Base-by-base conservation (phyloP, 1,140 invertebrate species). In the Gryon sp. region DNA sequence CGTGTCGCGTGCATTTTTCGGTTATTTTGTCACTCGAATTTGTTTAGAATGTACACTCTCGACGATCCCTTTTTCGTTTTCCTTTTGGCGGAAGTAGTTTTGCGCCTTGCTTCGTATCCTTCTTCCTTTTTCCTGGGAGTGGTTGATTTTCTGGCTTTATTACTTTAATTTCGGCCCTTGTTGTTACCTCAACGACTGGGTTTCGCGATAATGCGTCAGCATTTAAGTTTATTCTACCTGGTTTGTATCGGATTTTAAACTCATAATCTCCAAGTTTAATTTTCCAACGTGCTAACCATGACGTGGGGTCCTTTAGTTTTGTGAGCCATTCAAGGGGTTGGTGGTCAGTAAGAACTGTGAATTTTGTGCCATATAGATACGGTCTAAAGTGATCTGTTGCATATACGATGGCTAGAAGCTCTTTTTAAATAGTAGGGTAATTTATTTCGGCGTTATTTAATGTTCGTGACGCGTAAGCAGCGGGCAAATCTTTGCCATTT, bases 281-380 rank as follows among this genome's bases (percentile, higher is more conserved):
- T 50, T 53, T 36, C 20, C 48, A 53, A 6, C 32, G 1, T 7
- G 52, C 52, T 3, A 55, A 12, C 1, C 52, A 20, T 1, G 52
- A 55, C 0, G 12, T 0, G 1, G 52, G 52, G 14, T 55, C 36
- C 11, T 55, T 55, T n/a, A 40, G 2, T 11, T 26, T 28, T 9
- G 4, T 1, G 7, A 55, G 14, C 34, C 52, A 40, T 4, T 24
- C 4, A 2, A 55, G 22, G 5, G 52, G 20, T 12, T 45, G 22
- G 22, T 59, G 40, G 18, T 59, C 53, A 1, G 53, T 59, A 4
- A 28, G 3, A 2, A 59, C 8, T 9, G 53, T 59, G 9, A 43
- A 45, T 32, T 43, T 32, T 1, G 5, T 8, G 1, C 38, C 53
- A 22, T 43, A 45, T 3, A 59, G 6, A 32, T 62, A 62, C 0